phyloP scores from a whole-genome alignment of 2,888 invertebrate species.

The Chirona hameri region DNA sequence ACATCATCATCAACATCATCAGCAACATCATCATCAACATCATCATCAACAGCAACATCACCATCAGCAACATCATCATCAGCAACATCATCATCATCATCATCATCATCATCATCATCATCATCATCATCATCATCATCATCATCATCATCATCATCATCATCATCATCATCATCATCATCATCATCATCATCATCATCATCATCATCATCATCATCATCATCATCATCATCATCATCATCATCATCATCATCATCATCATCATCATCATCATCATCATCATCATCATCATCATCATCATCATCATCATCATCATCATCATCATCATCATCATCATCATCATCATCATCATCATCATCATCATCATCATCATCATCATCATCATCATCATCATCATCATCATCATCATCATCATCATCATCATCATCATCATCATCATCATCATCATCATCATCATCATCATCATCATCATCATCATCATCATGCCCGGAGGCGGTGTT shows the following conservation, averaged over 20 bases:
- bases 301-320: background rate
- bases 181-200: background rate
- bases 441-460: background rate
- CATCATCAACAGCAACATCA: no score
- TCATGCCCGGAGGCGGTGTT: background rate
- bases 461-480: background rate
- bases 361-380: background rate
- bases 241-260: background rate
- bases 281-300: background rate
- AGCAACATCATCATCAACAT: no score
- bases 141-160: background rate
- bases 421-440: background rate
- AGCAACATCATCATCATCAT: no score
- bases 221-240: background rate
- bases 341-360: background rate
- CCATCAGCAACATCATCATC: no score
- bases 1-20: no score
- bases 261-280: background rate
- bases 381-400: background rate
- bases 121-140: background rate
- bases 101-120: no score
- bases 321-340: background rate
- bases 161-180: background rate
- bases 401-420: background rate
- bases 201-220: background rate